These are phyloP conservation scores for Parazoanthus swiftii DNA, from an alignment of 92 coral and sea anemone species.

Conservation along the genomic window DNA sequence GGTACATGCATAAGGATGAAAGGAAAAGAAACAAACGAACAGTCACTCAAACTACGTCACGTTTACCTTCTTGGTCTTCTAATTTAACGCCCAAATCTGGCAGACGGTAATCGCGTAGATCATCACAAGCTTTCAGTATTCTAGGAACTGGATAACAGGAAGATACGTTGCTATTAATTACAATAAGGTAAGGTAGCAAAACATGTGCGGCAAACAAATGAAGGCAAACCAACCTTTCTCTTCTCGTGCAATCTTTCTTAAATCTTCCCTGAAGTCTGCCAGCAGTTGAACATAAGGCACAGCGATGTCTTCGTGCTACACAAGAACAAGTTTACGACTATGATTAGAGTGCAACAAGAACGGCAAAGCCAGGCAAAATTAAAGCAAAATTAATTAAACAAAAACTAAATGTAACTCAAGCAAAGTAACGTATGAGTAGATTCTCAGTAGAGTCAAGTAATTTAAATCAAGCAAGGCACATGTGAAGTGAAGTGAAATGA, in stretches of 20 bases:
- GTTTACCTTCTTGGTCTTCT: constrained; percentile 90
- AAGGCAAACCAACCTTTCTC: constrained; percentile 65
- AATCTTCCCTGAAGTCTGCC: constrained; percentile 95
- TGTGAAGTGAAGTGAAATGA: too few species aligned
- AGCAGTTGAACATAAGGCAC: constrained; percentile 92
- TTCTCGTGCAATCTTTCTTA: constrained; percentile 86
- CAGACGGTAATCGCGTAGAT: constrained; percentile 75
- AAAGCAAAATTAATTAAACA: too few species aligned
- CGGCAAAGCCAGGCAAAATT: too few species aligned
- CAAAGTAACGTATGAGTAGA: too few species aligned
- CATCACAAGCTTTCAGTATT: constrained; percentile 90
- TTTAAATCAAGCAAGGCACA: too few species aligned
- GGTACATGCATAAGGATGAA: background rate
- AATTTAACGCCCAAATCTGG: constrained; percentile 91
- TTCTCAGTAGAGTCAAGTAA: too few species aligned
- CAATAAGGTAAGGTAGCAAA: background rate
- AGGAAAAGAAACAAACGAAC: background rate
- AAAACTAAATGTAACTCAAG: too few species aligned
- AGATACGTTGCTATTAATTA: background rate
- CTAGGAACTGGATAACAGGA: constrained; percentile 53
- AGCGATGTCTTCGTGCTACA: constrained; percentile 88
- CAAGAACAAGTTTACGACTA: background rate
- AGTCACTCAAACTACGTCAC: background rate
- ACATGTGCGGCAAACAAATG: background rate
- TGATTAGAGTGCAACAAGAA: too few species aligned